Percentiles rank a stretch among this genome's conserved stretches.
These are phyloP conservation scores for Zaprionus davidi DNA, from an alignment of 1,140 invertebrate genomes.

Conservation along the genomic window DNA sequence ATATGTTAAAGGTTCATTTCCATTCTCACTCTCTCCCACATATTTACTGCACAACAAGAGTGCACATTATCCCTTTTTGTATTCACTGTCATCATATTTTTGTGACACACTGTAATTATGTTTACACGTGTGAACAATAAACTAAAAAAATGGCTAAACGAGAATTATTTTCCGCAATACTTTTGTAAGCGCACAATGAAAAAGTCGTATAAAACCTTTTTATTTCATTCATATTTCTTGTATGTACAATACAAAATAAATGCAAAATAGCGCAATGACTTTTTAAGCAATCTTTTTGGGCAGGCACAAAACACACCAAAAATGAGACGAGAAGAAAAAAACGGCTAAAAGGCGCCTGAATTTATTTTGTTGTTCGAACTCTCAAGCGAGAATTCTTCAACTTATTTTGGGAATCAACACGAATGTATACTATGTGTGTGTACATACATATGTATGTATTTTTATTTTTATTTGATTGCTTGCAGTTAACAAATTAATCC, in stretches of 20 bases:
- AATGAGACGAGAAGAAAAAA: neutral
- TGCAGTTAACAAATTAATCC: slow-evolving; percentile 7
- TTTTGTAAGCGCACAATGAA: slow-evolving; percentile 3
- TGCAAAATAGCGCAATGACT: slow-evolving; percentile 4
- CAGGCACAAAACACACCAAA: neutral
- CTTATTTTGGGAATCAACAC: slow-evolving; percentile 8
- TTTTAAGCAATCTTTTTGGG: neutral
- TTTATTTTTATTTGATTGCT: slow-evolving; percentile 8
- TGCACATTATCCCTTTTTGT: neutral
- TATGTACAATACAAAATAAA: slow-evolving; percentile 3
- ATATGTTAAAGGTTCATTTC: neutral
- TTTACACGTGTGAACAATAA: slow-evolving; percentile 1
- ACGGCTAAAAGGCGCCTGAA: slow-evolving; percentile 1
- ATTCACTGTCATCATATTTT: neutral
- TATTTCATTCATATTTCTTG: neutral
- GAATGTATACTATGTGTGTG: neutral
- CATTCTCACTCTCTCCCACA: neutral
- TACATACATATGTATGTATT: neutral
- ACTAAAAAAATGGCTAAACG: neutral
- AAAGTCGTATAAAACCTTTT: neutral
- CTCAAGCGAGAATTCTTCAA: slow-evolving; percentile 2
- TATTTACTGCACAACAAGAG: neutral
- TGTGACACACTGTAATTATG: neutral
- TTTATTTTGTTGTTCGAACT: neutral
- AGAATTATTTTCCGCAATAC: slow-evolving; percentile 6